Conservation (phyloP, 2,888 invertebrate species). For the Lasioglossum morio region DNA sequence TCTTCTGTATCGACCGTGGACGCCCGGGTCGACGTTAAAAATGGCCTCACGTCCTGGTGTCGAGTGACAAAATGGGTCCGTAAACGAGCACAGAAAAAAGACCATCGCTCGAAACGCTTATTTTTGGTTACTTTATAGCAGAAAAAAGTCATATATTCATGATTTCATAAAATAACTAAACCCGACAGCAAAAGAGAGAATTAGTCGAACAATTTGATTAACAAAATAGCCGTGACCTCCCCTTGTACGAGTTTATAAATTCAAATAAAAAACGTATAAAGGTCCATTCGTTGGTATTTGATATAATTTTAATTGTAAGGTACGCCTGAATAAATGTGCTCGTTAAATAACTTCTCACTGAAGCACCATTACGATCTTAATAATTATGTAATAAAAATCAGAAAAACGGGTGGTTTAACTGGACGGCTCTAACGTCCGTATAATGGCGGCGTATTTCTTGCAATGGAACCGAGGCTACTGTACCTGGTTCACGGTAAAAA, state of each 20-base stretch:
- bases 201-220: neutral
- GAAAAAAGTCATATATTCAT: no score
- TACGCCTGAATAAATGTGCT: neutral
- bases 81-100: neutral
- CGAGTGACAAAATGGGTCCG: slow-evolving; percentile 6
- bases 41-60: neutral
- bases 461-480: neutral
- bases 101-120: neutral
- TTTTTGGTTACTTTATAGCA: neutral
- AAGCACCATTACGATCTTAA: neutral
- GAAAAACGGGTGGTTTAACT: neutral
- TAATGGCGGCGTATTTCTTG: neutral
- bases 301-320: neutral
- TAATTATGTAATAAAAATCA: neutral
- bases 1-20: slow-evolving; percentile 3
- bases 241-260: neutral
- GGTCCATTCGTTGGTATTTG: neutral
- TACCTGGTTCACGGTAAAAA: neutral
- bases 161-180: neutral
- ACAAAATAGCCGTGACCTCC: neutral
- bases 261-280: neutral
- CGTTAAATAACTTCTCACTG: neutral
- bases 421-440: neutral
- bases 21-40: neutral
- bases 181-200: neutral